phyloP scores from a whole-genome alignment of 2,888 invertebrate species.

The Pammene fasciana region DNA sequence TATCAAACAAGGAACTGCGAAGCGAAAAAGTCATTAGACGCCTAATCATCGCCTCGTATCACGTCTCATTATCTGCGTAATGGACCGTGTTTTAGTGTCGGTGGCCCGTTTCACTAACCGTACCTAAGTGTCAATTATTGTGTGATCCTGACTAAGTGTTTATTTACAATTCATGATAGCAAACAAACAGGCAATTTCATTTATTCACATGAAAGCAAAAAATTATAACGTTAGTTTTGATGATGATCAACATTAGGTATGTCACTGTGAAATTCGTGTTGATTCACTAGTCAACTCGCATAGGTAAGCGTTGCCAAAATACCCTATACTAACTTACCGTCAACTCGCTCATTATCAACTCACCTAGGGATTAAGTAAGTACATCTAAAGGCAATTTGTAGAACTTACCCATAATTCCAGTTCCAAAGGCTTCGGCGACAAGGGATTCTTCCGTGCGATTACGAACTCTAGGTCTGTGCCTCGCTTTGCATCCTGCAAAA shows the following conservation, averaged over 20 bases:
- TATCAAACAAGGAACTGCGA: slow-evolving; percentile 61
- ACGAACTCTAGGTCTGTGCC: slow-evolving; percentile 93
- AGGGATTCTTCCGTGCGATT: slow-evolving; percentile 90
- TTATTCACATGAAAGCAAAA: too few species aligned
- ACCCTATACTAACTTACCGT: too few species aligned
- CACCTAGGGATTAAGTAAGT: slow-evolving; percentile 54
- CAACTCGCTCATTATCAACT: slow-evolving; percentile 42
- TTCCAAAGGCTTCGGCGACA: slow-evolving; percentile 89
- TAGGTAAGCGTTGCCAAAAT: too few species aligned
- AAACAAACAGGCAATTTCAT: too few species aligned
- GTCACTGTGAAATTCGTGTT: too few species aligned
- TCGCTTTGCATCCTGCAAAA: slow-evolving; percentile 87
- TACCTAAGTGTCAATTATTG: not conserved
- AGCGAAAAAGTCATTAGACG: slow-evolving; percentile 65
- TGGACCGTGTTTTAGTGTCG: slow-evolving; percentile 35
- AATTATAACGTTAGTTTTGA: too few species aligned
- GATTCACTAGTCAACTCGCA: too few species aligned
- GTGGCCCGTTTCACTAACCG: slow-evolving; percentile 39
- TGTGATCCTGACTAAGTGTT: not conserved
- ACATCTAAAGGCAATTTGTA: slow-evolving; percentile 17
- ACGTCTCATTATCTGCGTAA: slow-evolving; percentile 38
- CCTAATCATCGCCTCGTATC: slow-evolving; percentile 51
- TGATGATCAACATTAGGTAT: too few species aligned
- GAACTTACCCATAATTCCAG: slow-evolving; percentile 90
- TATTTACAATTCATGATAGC: too few species aligned